Conservation (phyloP, 2,797 vertebrate species). For the Acanthis flammea region DNA sequence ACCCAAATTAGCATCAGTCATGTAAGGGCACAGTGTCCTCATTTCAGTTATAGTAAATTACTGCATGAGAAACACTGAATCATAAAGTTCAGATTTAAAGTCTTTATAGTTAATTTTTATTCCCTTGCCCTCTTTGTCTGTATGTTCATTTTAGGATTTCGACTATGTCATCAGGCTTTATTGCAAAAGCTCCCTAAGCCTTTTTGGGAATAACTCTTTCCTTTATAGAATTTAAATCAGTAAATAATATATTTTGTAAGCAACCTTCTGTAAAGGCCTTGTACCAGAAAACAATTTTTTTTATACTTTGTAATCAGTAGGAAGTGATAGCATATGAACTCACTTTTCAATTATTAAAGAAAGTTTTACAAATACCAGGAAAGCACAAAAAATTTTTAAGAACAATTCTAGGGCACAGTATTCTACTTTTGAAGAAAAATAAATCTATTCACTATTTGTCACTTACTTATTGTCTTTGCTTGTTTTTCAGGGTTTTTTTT, state of each 20-base stretch:
- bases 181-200: neutral
- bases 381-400: neutral
- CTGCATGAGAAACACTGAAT: constrained; percentile 16
- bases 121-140: neutral
- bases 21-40: constrained; percentile 1
- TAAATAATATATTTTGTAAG: neutral
- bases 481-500: neutral
- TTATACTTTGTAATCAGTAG: neutral
- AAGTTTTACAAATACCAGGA: neutral
- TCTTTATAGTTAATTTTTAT: neutral
- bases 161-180: neutral
- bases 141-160: neutral
- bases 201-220: neutral
- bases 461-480: neutral
- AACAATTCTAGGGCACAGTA: neutral
- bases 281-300: neutral
- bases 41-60: constrained; percentile 22
- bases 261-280: neutral
- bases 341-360: neutral
- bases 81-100: neutral
- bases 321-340: neutral
- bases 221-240: neutral
- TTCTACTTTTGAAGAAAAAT: neutral
- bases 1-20: constrained; percentile 1
- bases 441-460: neutral